Evolutionary conservation across 2,113 vertebrate genomes (phyloP), one percentile per base, ranked within the genome.

Genomic region (Antigone vipio): DNA sequence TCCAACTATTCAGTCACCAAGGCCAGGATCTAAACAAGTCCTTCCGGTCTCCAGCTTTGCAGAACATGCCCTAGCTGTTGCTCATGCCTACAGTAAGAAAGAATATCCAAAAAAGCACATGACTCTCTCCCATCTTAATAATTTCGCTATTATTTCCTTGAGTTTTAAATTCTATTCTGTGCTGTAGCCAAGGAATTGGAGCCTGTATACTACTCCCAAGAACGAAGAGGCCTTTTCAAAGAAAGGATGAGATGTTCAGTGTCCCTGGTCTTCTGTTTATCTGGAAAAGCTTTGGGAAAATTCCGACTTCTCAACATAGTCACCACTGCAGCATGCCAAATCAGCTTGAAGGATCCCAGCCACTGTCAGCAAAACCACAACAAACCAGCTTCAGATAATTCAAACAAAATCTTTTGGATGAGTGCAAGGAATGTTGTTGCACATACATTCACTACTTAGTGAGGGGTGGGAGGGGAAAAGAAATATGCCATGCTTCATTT

Each of bases 241-340:
- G 42, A 85, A 81, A 86, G 8, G 6, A 84, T 12, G 88, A 92
- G 86, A 89, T 29, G 4, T 23, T 63, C n/a, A 56, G 44, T 59
- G 84, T 92, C 79, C 77, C 92, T 32, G 13, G 30, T 83, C 50
- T 44, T 83, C 47, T 47, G 66, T 88, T 95, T 85, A 90, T 93
- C 90, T 95, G 60, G 71, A 81, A 85, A 74, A 77, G 76, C 60
- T 94, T 67, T 91, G 88, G 91, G 93, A 97, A 97, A 96, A 91
- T 40, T 86, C 92, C 72, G 75, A 94, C 45, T 92, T 55, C 62
- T 80, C 76, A 71, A 80, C 7, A n/a, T 20, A 91, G 89, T 83
- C 84, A 95, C 74, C 44, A 47, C 73, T 90, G 90, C 53, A 89
- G 86, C 91, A 96, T 59, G 92, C 90, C 85, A 94, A 86, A 77